Base-by-base conservation (phyloP, 2,888 invertebrate species). In the Ectemnius cavifrons region DNA sequence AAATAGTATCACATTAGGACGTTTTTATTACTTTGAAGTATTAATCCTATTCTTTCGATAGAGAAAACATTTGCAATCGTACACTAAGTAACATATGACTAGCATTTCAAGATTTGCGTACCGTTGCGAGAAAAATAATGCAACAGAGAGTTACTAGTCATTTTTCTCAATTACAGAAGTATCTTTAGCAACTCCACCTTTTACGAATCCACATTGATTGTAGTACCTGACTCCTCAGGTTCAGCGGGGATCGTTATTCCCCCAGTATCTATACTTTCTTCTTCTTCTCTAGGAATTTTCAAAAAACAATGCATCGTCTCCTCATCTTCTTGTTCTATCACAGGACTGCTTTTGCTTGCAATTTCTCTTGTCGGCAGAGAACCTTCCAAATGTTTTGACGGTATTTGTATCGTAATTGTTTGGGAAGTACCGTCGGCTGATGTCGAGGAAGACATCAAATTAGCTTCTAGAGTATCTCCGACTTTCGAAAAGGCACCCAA, bases 191-290 rank as follows among this genome's bases (percentile, higher is more conserved):
- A 72, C 56, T 60, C 37, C 52, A 67, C 13, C 46, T 68, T 72
- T 23, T 57, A 80, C 27, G 79, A 76, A 67, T 81, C 80, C 65
- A 88, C 81, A 73, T 85, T 80, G 64, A 88, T 82, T 18, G 79
- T 78, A 37, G 80, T 77, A 28, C 64, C 75, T 45, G 79, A 74
- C 58, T 85, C 85, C 67, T 88, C 89, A 23, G 90, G 89, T 74
- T 91, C 92, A 5, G 93, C 93, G 0, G 93, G 93, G 76, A 93
- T 93, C 27, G 93, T 93, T 76, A 93, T 92, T 27, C 93, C 93
- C 18, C 93, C 93, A 2, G 92, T 93, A 80, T 93, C 93, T 59
- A 92, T 91, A 71, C 91, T 91, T 75, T 91, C 90, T 78, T 92
- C 92, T 69, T 92, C 92, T 60, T 90, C 89, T 37, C 84, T 84